Conservation (phyloP, 2,797 vertebrate species). For the Macroramphosus scolopax region DNA sequence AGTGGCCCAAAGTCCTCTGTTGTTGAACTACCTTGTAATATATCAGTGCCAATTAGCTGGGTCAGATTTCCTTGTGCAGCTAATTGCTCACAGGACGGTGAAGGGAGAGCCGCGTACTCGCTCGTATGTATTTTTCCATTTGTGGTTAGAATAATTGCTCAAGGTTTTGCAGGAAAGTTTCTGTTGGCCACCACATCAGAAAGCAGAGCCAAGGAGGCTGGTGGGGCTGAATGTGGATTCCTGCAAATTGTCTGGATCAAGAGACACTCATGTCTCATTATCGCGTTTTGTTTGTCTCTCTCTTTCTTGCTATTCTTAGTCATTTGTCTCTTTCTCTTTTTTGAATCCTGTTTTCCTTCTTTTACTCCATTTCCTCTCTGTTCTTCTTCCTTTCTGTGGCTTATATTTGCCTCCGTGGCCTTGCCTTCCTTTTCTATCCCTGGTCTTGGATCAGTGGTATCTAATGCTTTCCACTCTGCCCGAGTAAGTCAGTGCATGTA, state of each 20-base stretch:
- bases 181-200: conserved; percentile 8
- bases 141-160: conserved; percentile 31
- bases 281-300: background rate
- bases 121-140: conserved; percentile 17
- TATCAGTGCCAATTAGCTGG: conserved; percentile 4
- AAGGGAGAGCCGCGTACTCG: conserved; percentile 7
- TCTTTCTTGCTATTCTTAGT: background rate
- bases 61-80: conserved; percentile 2
- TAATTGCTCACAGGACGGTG: conserved; percentile 6
- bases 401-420: conserved; percentile 16
- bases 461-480: conserved; percentile 58
- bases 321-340: conserved; percentile 1
- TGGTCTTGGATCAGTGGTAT: conserved; percentile 56
- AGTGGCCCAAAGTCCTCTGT: background rate
- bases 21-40: conserved; percentile 5
- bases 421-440: conserved; percentile 15
- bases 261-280: conserved; percentile 48
- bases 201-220: conserved; percentile 14
- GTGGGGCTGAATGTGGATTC: conserved; percentile 36
- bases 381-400: background rate
- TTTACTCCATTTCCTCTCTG: background rate
- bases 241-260: conserved; percentile 59
- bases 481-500: conserved; percentile 70
- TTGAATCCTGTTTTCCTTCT: background rate
- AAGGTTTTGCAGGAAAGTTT: conserved; percentile 1